A percentile compares a stretch with the other conserved stretches of the same genome.
phyloP scores from a whole-genome alignment of 1,140 invertebrate species.

The Drosophila pseudoananassae region DNA sequence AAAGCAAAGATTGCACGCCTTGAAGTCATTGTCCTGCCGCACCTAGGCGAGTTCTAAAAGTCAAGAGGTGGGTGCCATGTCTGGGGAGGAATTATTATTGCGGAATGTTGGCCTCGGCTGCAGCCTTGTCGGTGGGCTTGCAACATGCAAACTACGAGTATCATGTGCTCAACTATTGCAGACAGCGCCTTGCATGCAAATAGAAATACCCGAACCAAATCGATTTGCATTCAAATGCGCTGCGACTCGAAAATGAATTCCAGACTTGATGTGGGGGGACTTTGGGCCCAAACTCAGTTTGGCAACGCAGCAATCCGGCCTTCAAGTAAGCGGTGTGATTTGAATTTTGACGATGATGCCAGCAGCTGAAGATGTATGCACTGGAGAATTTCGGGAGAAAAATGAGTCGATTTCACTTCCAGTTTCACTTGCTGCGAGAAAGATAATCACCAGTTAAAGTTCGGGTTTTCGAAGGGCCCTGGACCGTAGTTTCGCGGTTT shows the following conservation, averaged over 20 bases:
- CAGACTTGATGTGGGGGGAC: neutral
- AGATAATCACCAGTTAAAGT: constrained; percentile 3
- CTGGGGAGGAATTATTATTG: neutral
- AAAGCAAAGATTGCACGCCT: constrained; percentile 6
- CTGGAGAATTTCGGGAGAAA: neutral
- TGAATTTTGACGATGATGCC: constrained; percentile 23
- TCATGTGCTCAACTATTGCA: constrained; percentile 2
- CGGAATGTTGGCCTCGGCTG: constrained; percentile 3
- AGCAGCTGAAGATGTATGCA: constrained; percentile 17
- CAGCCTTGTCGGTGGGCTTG: neutral
- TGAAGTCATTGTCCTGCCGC: neutral
- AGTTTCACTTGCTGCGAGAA: constrained; percentile 34
- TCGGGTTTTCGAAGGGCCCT: neutral
- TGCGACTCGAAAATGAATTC: constrained; percentile 9
- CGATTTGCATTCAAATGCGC: constrained; percentile 27
- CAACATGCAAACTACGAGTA: no score
- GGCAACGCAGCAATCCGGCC: neutral
- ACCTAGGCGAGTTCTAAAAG: neutral
- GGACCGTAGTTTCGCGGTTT: neutral
- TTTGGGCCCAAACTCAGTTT: constrained; percentile 1
- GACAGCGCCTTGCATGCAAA: constrained; percentile 3
- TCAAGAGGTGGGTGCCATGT: neutral
- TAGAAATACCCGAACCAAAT: constrained; percentile 3
- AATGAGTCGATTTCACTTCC: constrained; percentile 58
- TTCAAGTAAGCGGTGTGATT: constrained; percentile 9